phyloP scores from a whole-genome alignment of 2,888 invertebrate genomes.

The Andrena bicolor region DNA sequence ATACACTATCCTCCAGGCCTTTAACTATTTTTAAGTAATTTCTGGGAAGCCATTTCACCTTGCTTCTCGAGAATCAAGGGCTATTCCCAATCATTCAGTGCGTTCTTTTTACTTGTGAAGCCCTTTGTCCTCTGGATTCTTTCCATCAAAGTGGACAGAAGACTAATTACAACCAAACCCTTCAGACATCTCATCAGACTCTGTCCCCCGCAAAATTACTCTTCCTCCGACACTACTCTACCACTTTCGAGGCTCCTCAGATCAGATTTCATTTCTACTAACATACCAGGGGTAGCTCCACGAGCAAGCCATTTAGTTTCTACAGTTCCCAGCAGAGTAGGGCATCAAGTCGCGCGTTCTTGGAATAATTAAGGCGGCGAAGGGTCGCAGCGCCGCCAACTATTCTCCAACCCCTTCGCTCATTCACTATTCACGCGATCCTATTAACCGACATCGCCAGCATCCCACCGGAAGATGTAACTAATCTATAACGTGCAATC shows the following conservation, averaged over 20 bases:
- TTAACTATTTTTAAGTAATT: not conserved
- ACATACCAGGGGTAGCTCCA: too few species aligned
- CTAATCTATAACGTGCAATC: conserved; percentile 59
- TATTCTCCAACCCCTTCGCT: conserved; percentile 19
- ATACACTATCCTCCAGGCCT: not conserved
- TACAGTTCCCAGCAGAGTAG: too few species aligned
- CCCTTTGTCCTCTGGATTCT: too few species aligned
- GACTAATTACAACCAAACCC: too few species aligned
- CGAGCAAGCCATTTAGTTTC: not conserved
- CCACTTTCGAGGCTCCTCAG: not conserved
- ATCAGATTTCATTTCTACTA: too few species aligned
- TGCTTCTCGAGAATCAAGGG: not conserved
- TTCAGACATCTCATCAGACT: too few species aligned
- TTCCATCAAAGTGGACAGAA: too few species aligned
- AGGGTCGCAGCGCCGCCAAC: not conserved
- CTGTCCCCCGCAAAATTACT: too few species aligned
- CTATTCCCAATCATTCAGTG: conserved; percentile 1
- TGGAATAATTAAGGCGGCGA: not conserved
- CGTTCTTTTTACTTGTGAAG: too few species aligned
- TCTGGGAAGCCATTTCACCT: conserved; percentile 21
- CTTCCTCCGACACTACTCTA: too few species aligned
- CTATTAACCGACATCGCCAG: conserved; percentile 51
- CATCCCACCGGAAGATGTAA: conserved; percentile 48
- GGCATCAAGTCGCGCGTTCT: not conserved
- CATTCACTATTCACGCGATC: conserved; percentile 54